phyloP scores from a whole-genome alignment of 2,797 vertebrate genomes.

The Acestrorhynchus altus region DNA sequence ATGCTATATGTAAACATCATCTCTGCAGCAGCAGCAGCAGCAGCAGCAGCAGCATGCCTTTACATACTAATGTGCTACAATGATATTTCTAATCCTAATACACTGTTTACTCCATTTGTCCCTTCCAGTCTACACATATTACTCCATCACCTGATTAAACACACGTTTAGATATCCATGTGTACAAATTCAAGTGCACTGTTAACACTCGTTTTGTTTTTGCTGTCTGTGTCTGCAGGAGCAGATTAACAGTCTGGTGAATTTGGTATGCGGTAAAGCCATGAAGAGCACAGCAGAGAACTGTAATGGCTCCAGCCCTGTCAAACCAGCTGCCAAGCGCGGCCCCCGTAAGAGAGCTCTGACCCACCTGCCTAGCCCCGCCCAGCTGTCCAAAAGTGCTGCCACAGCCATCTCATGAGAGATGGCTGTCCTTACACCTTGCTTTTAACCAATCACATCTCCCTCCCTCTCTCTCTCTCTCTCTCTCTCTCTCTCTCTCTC shows the following conservation, averaged over 20 bases:
- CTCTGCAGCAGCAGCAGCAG: no score
- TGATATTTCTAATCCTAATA: no score
- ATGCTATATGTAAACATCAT: no score
- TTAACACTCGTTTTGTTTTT: background rate
- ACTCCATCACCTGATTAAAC: no score
- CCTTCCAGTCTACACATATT: no score
- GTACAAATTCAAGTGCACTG: no score
- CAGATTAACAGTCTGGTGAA: conserved; percentile 97
- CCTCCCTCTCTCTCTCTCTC: conserved; percentile 50
- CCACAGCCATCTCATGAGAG: conserved; percentile 78
- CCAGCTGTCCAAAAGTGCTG: conserved; percentile 88
- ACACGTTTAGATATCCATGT: no score
- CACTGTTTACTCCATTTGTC: no score
- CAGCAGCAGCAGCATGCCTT: no score
- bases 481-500: conserved; percentile 52
- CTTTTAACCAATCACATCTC: conserved; percentile 60
- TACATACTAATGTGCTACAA: no score
- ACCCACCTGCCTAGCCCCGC: conserved; percentile 84
- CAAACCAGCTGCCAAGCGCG: conserved; percentile 92
- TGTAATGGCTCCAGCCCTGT: conserved; percentile 82
- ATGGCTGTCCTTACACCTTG: conserved; percentile 46
- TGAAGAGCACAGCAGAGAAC: conserved; percentile 83
- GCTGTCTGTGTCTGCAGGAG: conserved; percentile 79
- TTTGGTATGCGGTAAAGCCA: conserved; percentile 93
- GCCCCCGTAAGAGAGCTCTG: conserved; percentile 91